A percentile compares a stretch with the other conserved stretches of the same genome.
Conservation (phyloP, 2,888 invertebrate species). For the Drosophila histrio region DNA sequence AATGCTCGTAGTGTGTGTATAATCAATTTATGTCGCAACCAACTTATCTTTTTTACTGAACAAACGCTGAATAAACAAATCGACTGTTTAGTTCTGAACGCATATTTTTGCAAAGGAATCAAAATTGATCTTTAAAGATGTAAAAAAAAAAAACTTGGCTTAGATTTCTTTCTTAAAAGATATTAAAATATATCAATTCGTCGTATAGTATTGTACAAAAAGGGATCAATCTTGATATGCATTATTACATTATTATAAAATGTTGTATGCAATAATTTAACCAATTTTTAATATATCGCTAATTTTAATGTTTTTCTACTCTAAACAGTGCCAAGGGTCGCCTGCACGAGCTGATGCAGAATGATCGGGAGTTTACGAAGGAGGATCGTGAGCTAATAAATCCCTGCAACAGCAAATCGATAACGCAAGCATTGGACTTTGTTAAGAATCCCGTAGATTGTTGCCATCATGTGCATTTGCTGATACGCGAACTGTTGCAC, state of each 20-base stretch:
- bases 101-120: no score
- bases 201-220: no score
- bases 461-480: conserved; percentile 94
- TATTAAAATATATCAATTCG: no score
- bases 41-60: no score
- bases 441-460: conserved; percentile 98
- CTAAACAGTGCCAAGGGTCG: conserved; percentile 94
- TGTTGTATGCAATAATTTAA: not conserved
- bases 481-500: conserved; percentile 94
- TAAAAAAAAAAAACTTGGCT: no score
- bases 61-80: no score
- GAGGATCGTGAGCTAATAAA: conserved; percentile 95
- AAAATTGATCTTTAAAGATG: no score
- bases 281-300: not conserved
- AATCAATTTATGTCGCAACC: no score
- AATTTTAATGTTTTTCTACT: not conserved
- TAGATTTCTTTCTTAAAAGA: no score
- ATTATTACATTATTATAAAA: no score
- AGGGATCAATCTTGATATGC: not conserved
- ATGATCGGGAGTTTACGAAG: conserved; percentile 92
- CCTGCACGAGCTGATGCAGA: conserved; percentile 95
- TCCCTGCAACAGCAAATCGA: conserved; percentile 96
- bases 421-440: conserved; percentile 95
- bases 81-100: no score
- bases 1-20: no score